Evolutionary conservation across 1,140 invertebrate species (phyloP).

Genomic region (Elymnias hypermnestra): DNA sequence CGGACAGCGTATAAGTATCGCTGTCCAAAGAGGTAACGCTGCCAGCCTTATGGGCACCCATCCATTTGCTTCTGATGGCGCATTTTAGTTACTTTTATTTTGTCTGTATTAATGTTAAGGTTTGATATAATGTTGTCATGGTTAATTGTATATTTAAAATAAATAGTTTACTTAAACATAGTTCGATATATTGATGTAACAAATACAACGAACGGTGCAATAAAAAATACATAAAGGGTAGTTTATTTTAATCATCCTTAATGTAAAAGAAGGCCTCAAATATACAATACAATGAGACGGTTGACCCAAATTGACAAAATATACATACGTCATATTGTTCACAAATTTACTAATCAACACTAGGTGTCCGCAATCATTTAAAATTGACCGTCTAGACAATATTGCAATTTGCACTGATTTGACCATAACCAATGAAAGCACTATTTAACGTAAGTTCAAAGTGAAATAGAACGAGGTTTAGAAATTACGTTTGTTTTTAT

Average conservation of each 20-base stretch:
- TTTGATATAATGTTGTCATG: too few species aligned
- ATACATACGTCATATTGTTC: conserved; percentile 28
- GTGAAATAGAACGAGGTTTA: conserved; percentile 28
- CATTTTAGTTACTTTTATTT: too few species aligned
- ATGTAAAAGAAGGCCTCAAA: conserved; percentile 8
- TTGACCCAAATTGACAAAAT: conserved; percentile 44
- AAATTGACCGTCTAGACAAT: conserved; percentile 61
- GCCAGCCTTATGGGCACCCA: too few species aligned
- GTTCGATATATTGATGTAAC: neutral
- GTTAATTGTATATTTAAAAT: too few species aligned
- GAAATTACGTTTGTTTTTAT: too few species aligned
- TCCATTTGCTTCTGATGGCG: too few species aligned
- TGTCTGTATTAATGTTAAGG: too few species aligned
- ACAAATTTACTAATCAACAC: conserved; percentile 52
- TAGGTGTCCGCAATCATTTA: conserved; percentile 37
- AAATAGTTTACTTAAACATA: too few species aligned
- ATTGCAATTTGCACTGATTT: conserved; percentile 41
- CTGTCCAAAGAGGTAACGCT: too few species aligned
- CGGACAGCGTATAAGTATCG: too few species aligned
- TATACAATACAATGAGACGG: conserved; percentile 16
- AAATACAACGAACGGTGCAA: neutral
- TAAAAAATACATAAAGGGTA: conserved; percentile 8
- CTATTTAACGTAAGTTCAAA: conserved; percentile 25
- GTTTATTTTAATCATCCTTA: conserved; percentile 6
- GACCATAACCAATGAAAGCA: conserved; percentile 36